Conservation (phyloP, 2,113 vertebrate genomes). For the Irena cyanogastra region DNA sequence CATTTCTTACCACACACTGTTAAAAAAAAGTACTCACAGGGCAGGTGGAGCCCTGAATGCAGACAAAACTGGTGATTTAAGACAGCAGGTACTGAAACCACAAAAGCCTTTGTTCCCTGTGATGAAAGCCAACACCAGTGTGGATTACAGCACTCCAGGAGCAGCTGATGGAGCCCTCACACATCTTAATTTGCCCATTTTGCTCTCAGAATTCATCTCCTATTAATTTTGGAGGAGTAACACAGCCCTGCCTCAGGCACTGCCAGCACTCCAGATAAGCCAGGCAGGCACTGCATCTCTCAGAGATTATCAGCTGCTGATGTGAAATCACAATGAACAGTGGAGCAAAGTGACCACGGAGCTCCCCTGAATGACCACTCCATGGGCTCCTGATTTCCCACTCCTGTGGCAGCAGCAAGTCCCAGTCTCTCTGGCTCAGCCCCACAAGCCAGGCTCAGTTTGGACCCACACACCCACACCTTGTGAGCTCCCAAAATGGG, state of each 20-base stretch:
- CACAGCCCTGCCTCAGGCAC: not conserved
- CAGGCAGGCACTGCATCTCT: rapidly evolving
- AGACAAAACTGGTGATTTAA: not conserved
- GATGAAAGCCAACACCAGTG: not conserved
- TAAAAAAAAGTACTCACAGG: not conserved
- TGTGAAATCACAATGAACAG: not conserved
- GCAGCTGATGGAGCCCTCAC: not conserved
- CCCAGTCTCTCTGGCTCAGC: not conserved
- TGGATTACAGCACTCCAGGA: not conserved
- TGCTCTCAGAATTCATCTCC: not conserved
- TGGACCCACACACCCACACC: rapidly evolving
- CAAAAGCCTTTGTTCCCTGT: not conserved
- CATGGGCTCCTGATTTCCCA: not conserved
- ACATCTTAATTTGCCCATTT: not conserved
- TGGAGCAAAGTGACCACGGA: not conserved
- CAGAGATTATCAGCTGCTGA: not conserved
- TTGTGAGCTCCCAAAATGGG: not conserved
- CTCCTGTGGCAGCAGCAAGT: not conserved
- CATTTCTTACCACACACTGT: not conserved
- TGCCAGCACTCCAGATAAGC: not conserved
- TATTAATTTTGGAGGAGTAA: not conserved
- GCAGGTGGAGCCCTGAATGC: not conserved
- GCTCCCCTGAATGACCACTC: not conserved
- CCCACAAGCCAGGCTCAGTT: not conserved
- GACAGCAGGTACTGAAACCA: not conserved